These are phyloP conservation scores for Bubo scandiacus DNA, from an alignment of 2,113 vertebrate species.

Conservation along the genomic window DNA sequence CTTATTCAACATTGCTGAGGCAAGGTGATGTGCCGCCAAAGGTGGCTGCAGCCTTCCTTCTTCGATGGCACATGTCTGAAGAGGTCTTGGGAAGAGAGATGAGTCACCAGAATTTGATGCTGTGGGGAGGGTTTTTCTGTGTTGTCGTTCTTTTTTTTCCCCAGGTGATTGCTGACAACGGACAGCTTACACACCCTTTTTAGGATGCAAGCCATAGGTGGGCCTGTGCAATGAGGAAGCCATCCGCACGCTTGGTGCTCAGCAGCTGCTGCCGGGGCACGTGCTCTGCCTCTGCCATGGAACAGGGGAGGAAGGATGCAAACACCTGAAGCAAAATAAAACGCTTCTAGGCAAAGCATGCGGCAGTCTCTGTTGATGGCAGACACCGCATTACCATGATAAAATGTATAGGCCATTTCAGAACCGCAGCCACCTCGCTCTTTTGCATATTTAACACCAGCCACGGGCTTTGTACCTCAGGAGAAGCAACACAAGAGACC, in stretches of 20 bases:
- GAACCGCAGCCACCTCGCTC: neutral
- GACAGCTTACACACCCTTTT: neutral
- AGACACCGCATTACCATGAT: fast-evolving
- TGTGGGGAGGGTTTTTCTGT: neutral
- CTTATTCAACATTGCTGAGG: neutral
- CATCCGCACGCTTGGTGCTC: neutral
- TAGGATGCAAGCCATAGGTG: neutral
- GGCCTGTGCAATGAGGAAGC: neutral
- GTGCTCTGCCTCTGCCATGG: neutral
- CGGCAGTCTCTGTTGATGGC: neutral
- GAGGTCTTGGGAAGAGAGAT: neutral
- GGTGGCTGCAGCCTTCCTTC: neutral
- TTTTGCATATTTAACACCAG: neutral
- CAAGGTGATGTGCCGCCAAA: neutral
- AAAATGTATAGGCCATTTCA: neutral
- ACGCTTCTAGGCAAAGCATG: neutral
- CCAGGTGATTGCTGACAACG: neutral
- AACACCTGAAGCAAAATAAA: neutral
- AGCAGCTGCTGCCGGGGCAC: neutral
- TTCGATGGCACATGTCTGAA: neutral
- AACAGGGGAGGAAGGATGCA: neutral
- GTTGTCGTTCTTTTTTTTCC: no score
- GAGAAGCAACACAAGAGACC: neutral
- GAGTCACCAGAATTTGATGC: neutral
- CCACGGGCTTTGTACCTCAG: neutral